Conservation (phyloP, 2,797 vertebrate genomes). For the Enteromius thamalakanensis region DNA sequence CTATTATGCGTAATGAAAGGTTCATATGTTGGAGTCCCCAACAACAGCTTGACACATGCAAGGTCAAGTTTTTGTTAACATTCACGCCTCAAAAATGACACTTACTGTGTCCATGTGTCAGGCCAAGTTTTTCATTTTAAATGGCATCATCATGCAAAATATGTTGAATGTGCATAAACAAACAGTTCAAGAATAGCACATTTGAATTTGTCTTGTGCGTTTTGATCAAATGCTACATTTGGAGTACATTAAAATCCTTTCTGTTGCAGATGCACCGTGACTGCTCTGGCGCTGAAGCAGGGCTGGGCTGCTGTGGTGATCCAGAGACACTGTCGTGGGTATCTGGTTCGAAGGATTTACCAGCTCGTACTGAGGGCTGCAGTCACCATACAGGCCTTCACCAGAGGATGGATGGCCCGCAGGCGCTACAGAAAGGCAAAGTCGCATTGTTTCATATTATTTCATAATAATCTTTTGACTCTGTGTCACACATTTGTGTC, state of each 20-base stretch:
- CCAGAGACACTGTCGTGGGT: slow-evolving; percentile 89
- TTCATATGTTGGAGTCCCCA: too few species aligned
- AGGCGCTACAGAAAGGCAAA: slow-evolving; percentile 87
- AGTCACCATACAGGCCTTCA: slow-evolving; percentile 89
- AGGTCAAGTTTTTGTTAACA: too few species aligned
- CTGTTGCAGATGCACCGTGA: slow-evolving; percentile 83
- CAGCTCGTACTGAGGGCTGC: slow-evolving; percentile 82
- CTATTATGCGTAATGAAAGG: too few species aligned
- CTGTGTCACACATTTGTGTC: not conserved
- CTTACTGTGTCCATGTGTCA: too few species aligned
- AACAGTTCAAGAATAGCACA: not conserved
- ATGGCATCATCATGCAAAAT: not conserved
- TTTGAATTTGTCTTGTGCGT: not conserved
- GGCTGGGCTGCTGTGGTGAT: slow-evolving; percentile 89
- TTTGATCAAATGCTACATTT: not conserved
- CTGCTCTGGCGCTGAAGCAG: slow-evolving; percentile 82
- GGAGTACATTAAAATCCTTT: not conserved
- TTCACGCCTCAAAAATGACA: too few species aligned
- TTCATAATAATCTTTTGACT: not conserved
- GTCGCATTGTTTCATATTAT: too few species aligned
- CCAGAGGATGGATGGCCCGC: slow-evolving; percentile 89
- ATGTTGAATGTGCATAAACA: not conserved
- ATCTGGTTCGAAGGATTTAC: slow-evolving; percentile 85
- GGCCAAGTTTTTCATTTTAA: not conserved
- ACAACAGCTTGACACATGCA: too few species aligned